phyloP scores from a whole-genome alignment of 2,113 vertebrate species.

The Antennarius striatus region DNA sequence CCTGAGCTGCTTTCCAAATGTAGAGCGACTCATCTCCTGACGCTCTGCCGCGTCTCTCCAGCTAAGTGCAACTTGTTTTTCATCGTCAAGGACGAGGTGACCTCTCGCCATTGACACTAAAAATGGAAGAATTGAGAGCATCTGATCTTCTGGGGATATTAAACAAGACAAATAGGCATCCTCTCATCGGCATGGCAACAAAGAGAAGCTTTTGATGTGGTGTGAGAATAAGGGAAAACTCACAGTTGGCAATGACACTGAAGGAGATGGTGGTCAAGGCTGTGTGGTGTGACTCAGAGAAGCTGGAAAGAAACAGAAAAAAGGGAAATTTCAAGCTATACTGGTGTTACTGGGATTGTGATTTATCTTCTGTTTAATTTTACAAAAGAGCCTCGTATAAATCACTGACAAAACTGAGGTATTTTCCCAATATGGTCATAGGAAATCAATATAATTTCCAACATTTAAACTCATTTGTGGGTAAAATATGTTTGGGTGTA shows the following conservation, averaged over 20 bases:
- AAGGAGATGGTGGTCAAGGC: constrained; percentile 18
- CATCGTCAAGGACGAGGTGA: constrained; percentile 64
- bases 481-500: too few relatives aligned
- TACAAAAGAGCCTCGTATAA: too few relatives aligned
- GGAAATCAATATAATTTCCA: too few relatives aligned
- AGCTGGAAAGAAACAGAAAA: too few relatives aligned
- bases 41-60: constrained; percentile 18
- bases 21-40: constrained; percentile 62
- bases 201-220: constrained; percentile 26
- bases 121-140: constrained; percentile 51
- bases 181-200: constrained; percentile 32
- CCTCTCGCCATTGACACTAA: constrained; percentile 29
- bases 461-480: too few relatives aligned
- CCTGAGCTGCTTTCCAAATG: constrained; percentile 65
- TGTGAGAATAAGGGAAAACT: constrained; percentile 22
- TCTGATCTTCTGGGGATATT: constrained; percentile 57
- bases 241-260: not conserved
- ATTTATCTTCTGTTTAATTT: too few relatives aligned
- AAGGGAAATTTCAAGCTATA: too few relatives aligned
- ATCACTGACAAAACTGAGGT: too few relatives aligned
- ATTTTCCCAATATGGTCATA: too few relatives aligned
- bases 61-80: constrained; percentile 50
- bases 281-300: not conserved
- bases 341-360: too few relatives aligned
- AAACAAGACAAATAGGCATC: constrained; percentile 56